These are phyloP conservation scores for Onychomys torridus DNA, from an alignment of 2,797 vertebrate species.

Conservation along the genomic window DNA sequence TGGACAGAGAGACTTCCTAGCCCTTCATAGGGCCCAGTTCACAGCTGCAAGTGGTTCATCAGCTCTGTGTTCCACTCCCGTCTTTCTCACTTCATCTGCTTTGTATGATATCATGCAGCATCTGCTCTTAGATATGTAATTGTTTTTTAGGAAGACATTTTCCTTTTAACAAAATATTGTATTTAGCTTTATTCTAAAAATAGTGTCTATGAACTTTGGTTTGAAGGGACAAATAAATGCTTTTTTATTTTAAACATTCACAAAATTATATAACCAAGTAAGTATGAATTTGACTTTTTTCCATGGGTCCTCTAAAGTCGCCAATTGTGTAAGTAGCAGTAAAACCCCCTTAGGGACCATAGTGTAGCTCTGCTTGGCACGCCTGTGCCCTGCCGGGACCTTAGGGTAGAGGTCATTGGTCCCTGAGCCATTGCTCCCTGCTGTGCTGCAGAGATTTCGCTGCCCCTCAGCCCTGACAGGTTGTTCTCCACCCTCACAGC, in stretches of 20 bases:
- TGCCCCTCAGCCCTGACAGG: neutral
- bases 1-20: neutral
- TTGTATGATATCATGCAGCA: neutral
- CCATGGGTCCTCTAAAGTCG: neutral
- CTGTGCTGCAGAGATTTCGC: accelerated
- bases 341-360: neutral
- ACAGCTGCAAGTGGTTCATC: neutral
- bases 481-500: no score
- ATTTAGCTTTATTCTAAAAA: conserved; percentile 9
- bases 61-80: accelerated
- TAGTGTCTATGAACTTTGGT: neutral
- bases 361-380: neutral
- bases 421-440: neutral
- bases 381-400: neutral
- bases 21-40: accelerated
- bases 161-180: conserved; percentile 10
- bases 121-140: neutral
- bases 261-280: neutral
- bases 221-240: neutral
- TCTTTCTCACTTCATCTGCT: neutral
- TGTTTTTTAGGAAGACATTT: neutral
- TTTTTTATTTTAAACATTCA: conserved; percentile 8
- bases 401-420: neutral
- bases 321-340: no score
- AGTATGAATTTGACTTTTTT: neutral